phyloP scores from a whole-genome alignment of 30 jellyfish, hydroid and myxozoan species.

The Euphysa ruthae region DNA sequence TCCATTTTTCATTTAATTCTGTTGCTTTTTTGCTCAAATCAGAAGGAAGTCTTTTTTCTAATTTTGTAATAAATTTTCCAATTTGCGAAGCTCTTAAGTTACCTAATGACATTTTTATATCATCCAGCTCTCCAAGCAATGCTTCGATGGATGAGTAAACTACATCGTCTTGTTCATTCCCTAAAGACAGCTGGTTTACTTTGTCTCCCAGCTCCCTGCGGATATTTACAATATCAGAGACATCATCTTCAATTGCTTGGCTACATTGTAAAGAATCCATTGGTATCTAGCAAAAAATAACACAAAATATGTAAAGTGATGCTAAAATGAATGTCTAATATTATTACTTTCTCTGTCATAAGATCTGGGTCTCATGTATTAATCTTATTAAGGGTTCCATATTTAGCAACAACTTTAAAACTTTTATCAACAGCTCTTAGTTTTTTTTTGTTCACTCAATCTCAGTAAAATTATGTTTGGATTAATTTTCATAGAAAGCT shows the following conservation, averaged over 20 bases:
- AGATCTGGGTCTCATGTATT: too few species aligned
- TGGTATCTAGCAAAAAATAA: too few species aligned
- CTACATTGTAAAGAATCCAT: conserved; percentile 12
- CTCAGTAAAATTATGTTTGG: too few species aligned
- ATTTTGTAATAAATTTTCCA: conserved; percentile 25
- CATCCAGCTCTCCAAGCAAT: background rate
- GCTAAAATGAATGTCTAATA: too few species aligned
- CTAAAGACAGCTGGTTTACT: background rate
- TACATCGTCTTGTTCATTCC: background rate
- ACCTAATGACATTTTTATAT: conserved; percentile 18
- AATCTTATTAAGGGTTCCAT: too few species aligned
- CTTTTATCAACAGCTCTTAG: too few species aligned
- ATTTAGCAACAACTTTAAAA: too few species aligned
- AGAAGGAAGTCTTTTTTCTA: conserved; percentile 6
- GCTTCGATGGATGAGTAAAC: background rate
- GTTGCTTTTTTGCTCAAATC: background rate
- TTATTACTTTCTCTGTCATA: too few species aligned
- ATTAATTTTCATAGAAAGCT: too few species aligned
- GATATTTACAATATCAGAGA: background rate
- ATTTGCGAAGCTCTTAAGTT: conserved; percentile 8
- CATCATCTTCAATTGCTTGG: conserved; percentile 11
- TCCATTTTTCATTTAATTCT: conserved; percentile 10
- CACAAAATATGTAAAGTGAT: too few species aligned
- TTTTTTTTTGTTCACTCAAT: too few species aligned
- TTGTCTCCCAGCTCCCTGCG: background rate